A percentile compares a stretch with the other conserved stretches of the same genome.
Conservation (phyloP, 2,113 vertebrate genomes). For the Bubalus kerabau region DNA sequence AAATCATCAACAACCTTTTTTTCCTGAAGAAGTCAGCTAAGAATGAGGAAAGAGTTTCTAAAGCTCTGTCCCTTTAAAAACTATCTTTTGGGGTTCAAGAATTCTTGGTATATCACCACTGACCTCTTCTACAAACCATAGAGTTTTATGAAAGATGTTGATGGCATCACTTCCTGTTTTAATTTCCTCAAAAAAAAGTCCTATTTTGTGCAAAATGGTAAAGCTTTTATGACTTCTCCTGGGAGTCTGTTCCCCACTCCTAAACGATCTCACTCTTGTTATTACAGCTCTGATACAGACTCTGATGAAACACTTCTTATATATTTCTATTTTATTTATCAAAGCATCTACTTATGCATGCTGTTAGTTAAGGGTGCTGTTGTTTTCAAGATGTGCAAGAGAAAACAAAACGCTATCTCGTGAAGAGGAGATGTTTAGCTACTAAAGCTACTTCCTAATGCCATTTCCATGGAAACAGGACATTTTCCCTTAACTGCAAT, state of each 20-base stretch:
- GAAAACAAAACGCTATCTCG: conserved; percentile 46
- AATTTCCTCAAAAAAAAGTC: not conserved
- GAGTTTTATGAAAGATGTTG: not conserved
- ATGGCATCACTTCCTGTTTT: not conserved
- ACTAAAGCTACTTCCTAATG: conserved; percentile 64
- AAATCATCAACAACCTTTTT: not conserved
- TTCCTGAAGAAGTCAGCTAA: not conserved
- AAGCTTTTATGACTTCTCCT: not conserved
- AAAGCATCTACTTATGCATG: not conserved
- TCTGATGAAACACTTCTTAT: not conserved
- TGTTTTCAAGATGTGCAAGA: conserved; percentile 58
- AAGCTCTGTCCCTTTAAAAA: not conserved
- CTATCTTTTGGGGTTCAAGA: not conserved
- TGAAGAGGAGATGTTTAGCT: conserved; percentile 53
- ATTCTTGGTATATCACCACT: not conserved
- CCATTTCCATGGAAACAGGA: conserved; percentile 79
- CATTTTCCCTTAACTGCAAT: conserved; percentile 59
- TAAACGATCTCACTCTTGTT: not conserved
- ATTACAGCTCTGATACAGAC: not conserved
- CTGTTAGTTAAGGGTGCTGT: not conserved
- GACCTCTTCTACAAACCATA: not conserved
- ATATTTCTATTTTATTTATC: conserved; percentile 44
- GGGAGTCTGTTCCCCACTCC: not conserved
- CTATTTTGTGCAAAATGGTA: not conserved
- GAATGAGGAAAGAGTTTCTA: not conserved